Evolutionary conservation across 2,113 vertebrate species (phyloP).

Genomic region (Epinephelus lanceolatus): DNA sequence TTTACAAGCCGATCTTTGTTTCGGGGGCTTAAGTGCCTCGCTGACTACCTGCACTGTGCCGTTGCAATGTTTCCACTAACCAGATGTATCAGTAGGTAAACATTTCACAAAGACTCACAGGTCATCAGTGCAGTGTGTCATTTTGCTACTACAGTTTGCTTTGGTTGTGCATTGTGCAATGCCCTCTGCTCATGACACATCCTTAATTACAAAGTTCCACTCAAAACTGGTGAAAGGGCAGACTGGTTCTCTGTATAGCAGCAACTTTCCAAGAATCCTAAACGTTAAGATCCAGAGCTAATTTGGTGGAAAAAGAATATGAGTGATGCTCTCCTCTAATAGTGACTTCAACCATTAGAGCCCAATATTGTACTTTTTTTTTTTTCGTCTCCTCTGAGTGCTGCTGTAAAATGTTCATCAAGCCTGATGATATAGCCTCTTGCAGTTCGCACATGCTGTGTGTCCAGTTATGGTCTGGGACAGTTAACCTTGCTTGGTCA

Average conservation of each 20-base stretch:
- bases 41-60: neutral
- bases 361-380: conserved; percentile 5
- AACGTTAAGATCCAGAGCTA: no score
- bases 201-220: no score
- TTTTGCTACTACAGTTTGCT: no score
- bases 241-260: no score
- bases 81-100: neutral
- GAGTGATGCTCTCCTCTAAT: conserved; percentile 8
- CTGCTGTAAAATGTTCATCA: conserved; percentile 32
- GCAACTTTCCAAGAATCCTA: no score
- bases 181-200: no score
- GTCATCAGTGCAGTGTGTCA: no score
- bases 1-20: neutral
- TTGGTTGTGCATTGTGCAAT: no score
- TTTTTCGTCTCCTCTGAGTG: neutral
- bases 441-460: conserved; percentile 15
- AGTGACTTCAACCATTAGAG: conserved; percentile 34
- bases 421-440: conserved; percentile 23
- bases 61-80: neutral
- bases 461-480: conserved; percentile 46
- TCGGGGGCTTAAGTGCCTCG: neutral
- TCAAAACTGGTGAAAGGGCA: no score
- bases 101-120: neutral
- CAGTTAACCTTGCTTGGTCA: conserved; percentile 53
- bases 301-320: no score